These are phyloP conservation scores for Columba guinea DNA, from an alignment of 2,797 vertebrate species.

Conservation along the genomic window DNA sequence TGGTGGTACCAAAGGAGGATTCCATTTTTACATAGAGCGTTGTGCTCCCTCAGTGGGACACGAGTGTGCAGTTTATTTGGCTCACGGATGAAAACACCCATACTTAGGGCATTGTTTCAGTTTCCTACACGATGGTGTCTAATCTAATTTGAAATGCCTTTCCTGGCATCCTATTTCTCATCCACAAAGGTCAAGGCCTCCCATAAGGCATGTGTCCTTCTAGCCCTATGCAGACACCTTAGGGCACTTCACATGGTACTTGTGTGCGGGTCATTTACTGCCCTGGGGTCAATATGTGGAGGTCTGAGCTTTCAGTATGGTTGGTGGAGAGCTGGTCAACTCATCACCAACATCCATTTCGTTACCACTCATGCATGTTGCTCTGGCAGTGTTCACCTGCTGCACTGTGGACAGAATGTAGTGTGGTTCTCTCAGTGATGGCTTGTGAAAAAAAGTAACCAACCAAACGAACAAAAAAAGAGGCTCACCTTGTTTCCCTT, in stretches of 20 bases:
- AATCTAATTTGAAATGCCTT: background rate
- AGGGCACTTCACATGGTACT: rapidly evolving
- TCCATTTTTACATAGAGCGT: background rate
- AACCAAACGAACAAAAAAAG: background rate
- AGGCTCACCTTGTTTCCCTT: background rate
- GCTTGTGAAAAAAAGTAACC: background rate
- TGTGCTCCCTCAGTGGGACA: background rate
- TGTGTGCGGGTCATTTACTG: background rate
- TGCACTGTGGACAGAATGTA: background rate
- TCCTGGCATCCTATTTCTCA: background rate
- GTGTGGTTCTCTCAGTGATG: background rate
- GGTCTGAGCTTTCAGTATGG: background rate
- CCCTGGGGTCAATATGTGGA: background rate
- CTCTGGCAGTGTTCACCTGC: background rate
- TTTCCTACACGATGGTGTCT: background rate
- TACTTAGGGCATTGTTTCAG: background rate
- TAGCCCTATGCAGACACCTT: background rate
- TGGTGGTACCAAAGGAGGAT: background rate
- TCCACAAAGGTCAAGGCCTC: background rate
- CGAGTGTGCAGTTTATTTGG: background rate
- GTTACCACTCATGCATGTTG: background rate
- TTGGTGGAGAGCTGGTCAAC: background rate
- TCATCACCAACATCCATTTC: background rate
- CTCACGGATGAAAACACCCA: background rate
- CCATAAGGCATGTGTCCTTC: background rate